Conservation (phyloP, 2,888 invertebrate genomes). For the Drosophila macrothrix region DNA sequence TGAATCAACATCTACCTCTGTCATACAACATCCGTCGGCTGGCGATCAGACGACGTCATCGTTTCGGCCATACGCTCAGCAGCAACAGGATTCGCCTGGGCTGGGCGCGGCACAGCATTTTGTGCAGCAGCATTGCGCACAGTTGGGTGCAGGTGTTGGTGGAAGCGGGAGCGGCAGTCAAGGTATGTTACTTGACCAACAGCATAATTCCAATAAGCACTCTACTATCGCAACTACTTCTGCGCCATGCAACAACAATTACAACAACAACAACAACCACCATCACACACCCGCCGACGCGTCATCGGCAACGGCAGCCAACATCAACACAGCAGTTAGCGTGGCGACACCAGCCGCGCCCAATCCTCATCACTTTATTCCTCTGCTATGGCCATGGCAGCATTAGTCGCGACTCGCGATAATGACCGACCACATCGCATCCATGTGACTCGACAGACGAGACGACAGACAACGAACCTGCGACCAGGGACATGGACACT, state of each 20-base stretch:
- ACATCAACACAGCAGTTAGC: slow-evolving; percentile 63
- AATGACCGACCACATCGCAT: slow-evolving; percentile 43
- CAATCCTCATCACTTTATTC: slow-evolving; percentile 83
- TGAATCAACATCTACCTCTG: slow-evolving; percentile 84
- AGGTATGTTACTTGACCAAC: slow-evolving; percentile 85
- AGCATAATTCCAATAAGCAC: slow-evolving; percentile 83
- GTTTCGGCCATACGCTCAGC: slow-evolving; percentile 82
- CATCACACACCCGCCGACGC: slow-evolving; percentile 69
- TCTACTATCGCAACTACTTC: slow-evolving; percentile 79
- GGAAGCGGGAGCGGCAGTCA: slow-evolving; percentile 71
- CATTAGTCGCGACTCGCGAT: slow-evolving; percentile 65
- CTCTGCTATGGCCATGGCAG: slow-evolving; percentile 84
- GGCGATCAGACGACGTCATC: slow-evolving; percentile 71
- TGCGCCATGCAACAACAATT: slow-evolving; percentile 77
- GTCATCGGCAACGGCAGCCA: slow-evolving; percentile 49
- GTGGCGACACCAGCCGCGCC: slow-evolving; percentile 73
- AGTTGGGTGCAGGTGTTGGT: slow-evolving; percentile 66
- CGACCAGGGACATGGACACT: slow-evolving; percentile 64
- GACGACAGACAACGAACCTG: slow-evolving; percentile 49
- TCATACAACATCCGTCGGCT: slow-evolving; percentile 77
- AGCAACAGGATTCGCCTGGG: slow-evolving; percentile 63
- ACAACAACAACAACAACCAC: slow-evolving; percentile 75
- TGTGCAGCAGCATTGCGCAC: slow-evolving; percentile 81
- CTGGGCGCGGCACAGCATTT: slow-evolving; percentile 65
- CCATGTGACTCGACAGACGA: slow-evolving; percentile 55